A percentile compares a stretch with the other conserved stretches of the same genome.
phyloP scores from a whole-genome alignment of 2,113 vertebrate species.

The Plectropomus leopardus region DNA sequence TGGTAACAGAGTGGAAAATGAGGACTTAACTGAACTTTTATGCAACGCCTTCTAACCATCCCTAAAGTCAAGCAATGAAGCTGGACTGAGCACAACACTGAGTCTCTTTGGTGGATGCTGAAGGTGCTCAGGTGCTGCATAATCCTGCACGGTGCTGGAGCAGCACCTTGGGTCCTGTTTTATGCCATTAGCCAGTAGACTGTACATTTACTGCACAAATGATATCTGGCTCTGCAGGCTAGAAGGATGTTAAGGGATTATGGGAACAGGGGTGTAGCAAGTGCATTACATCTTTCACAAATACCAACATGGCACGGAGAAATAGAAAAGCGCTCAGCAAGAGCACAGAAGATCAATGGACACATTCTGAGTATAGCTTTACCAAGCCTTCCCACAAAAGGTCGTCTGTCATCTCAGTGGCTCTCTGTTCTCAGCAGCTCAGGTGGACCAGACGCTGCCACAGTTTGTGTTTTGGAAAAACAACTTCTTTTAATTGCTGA shows the following conservation, averaged over 20 bases:
- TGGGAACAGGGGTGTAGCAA: slow-evolving; percentile 25
- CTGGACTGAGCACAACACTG: not conserved
- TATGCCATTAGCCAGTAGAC: slow-evolving; percentile 15
- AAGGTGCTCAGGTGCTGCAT: not conserved
- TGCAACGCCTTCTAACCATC: slow-evolving; percentile 5
- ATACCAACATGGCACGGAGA: slow-evolving; percentile 2
- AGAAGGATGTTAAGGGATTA: slow-evolving; percentile 26
- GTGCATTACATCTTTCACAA: slow-evolving; percentile 35
- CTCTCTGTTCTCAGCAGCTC: not conserved
- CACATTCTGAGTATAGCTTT: not conserved
- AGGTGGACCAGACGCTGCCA: not conserved
- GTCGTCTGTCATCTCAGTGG: not conserved
- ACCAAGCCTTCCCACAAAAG: not conserved
- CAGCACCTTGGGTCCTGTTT: slow-evolving; percentile 3
- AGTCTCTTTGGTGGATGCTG: not conserved
- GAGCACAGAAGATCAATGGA: slow-evolving; percentile 14
- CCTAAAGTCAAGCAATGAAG: not conserved
- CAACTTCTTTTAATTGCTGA: not conserved
- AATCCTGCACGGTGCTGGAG: not conserved
- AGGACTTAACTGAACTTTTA: slow-evolving; percentile 15
- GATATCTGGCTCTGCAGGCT: slow-evolving; percentile 1
- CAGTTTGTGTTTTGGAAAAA: not conserved
- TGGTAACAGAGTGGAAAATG: slow-evolving; percentile 4
- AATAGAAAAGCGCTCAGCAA: slow-evolving; percentile 6
- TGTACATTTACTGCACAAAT: slow-evolving; percentile 29